Evolutionary conservation across 2,888 invertebrate genomes (phyloP).

Genomic region (Mesorhabditis spiculigera): DNA sequence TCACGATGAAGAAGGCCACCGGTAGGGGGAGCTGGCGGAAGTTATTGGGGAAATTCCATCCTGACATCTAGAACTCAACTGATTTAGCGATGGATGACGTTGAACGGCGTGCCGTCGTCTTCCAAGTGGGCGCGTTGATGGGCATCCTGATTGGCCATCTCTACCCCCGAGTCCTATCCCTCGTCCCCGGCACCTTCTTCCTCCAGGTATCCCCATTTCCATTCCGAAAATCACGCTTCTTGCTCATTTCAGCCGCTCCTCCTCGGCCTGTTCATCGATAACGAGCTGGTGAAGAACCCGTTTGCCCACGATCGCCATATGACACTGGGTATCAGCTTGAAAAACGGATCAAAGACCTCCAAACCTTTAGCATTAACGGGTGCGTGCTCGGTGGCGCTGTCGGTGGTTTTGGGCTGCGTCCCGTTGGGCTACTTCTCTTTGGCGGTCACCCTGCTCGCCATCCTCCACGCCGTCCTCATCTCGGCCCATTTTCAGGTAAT

Average conservation of each 20-base stretch:
- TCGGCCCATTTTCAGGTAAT: slow-evolving; percentile 40
- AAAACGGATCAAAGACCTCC: slow-evolving; percentile 6
- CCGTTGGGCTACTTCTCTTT: slow-evolving; percentile 27
- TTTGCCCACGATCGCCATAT: slow-evolving; percentile 12
- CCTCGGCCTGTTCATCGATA: slow-evolving; percentile 28
- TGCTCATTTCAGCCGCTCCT: slow-evolving; percentile 34
- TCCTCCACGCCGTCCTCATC: slow-evolving; percentile 27
- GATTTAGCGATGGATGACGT: slow-evolving; percentile 31
- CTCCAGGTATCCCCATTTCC: slow-evolving; percentile 24
- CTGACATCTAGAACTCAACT: background rate
- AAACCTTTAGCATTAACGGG: background rate
- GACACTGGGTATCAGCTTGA: slow-evolving; percentile 5
- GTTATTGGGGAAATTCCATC: background rate
- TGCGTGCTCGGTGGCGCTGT: background rate
- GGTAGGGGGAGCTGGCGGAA: slow-evolving; percentile 13
- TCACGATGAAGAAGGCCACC: slow-evolving; percentile 30
- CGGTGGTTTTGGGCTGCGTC: slow-evolving; percentile 19
- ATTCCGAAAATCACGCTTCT: slow-evolving; percentile 24
- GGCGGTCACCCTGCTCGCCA: slow-evolving; percentile 24
- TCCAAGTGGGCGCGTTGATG: slow-evolving; percentile 21
- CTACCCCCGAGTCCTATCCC: slow-evolving; percentile 23
- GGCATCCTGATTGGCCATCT: slow-evolving; percentile 36
- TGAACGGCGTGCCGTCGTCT: slow-evolving; percentile 37
- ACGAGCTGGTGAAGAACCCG: slow-evolving; percentile 11
- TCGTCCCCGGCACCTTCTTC: slow-evolving; percentile 35